Base-by-base conservation (phyloP, 2,888 invertebrate genomes). In the Hirtodrosophila histrioides region DNA sequence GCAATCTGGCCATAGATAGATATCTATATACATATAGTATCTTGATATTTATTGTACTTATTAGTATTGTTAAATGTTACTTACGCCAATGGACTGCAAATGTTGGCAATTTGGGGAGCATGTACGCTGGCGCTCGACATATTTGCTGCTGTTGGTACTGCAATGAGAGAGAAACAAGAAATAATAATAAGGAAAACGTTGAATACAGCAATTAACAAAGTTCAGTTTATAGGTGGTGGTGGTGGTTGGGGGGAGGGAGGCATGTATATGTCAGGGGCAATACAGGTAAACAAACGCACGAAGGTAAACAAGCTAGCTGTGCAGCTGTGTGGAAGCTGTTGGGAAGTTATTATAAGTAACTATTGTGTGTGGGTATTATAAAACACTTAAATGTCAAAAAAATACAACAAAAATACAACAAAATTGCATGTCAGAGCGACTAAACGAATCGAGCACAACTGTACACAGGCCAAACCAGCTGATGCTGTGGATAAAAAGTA, bases 101-200 rank as follows among this genome's bases (percentile, higher is more conserved):
- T 89, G 75, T 91, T 91, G 62, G 90, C 81, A 72, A 93, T 90
- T 89, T 93, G 93, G 70, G 92, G 92, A 78, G 92, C 93, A 88
- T 93, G 93, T 56, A 93, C 92, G 84, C 93, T 93, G 72, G 93
- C 93, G 75, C 93, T 89, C 84, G 93, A 93, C 93, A 93, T 93
- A 78, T 91, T 92, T 86, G 91, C 90, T 78, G 91, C 91, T 80
- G 91, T 72, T 74, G 92, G 90, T 77, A 92, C 92, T 73, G 73
- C 53, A 74, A 65, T 62, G 50, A 37, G 58, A 27, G 31, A 31
- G 31, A 79, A 65, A 64, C 58, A 24, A 45, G 51, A 69, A 62
- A 69, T 67, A 48, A 84, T 31, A 31, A 31, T 31, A 31, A 51
- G 61, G 64, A 75, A 75, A 69, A 24, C 36, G 57, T 74, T 69